These are phyloP conservation scores for Eurytoma californica DNA, from an alignment of 2,888 invertebrate genomes.

Conservation along the genomic window DNA sequence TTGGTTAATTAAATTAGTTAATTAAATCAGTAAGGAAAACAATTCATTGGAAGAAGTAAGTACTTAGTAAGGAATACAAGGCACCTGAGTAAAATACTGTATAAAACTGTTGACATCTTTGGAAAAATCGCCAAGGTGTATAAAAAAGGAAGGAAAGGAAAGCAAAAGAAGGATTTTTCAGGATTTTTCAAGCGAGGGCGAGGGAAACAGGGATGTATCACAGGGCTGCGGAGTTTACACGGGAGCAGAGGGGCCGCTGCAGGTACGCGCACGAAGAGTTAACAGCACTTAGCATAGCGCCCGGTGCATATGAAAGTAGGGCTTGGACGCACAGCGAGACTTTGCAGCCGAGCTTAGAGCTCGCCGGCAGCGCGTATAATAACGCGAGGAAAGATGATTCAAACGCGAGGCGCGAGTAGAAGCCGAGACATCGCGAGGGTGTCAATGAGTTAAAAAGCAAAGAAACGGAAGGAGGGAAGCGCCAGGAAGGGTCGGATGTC, in stretches of 20 bases:
- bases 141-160: background rate
- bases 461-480: background rate
- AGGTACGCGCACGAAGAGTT: conserved; percentile 62
- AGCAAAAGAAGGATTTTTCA: too few species aligned
- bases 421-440: conserved; percentile 15
- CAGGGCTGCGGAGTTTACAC: conserved; percentile 51
- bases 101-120: background rate
- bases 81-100: too few species aligned
- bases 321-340: background rate
- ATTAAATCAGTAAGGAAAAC: too few species aligned
- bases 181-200: too few species aligned
- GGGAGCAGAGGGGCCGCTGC: conserved; percentile 52
- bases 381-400: conserved; percentile 36
- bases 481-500: background rate
- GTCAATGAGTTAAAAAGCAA: background rate
- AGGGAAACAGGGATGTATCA: conserved; percentile 9
- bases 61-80: too few species aligned
- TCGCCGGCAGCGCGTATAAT: conserved; percentile 35
- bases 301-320: conserved; percentile 60
- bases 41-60: too few species aligned
- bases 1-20: too few species aligned
- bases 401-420: conserved; percentile 5
- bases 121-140: background rate
- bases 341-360: conserved; percentile 19
- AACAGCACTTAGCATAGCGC: conserved; percentile 62